Evolutionary conservation across 2,113 vertebrate species (phyloP).

Genomic region (Leptobrachium leishanense): DNA sequence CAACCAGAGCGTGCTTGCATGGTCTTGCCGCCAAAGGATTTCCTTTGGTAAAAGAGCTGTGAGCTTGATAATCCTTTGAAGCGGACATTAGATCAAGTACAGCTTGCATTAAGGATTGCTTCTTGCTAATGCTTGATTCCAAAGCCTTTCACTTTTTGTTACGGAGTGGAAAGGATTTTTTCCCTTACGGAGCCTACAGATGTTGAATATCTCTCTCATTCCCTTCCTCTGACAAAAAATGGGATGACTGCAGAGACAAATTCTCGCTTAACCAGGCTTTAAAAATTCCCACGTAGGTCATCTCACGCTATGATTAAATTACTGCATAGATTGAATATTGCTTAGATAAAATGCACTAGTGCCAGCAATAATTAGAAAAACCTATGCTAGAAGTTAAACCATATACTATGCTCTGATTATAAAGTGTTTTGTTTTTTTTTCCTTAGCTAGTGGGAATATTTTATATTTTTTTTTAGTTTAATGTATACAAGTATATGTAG

Average conservation of each 20-base stretch:
- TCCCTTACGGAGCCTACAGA: constrained; percentile 33
- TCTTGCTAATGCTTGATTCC: constrained; percentile 46
- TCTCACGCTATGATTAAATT: constrained; percentile 31
- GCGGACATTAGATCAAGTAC: constrained; percentile 46
- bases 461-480: constrained; percentile 49
- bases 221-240: constrained; percentile 18
- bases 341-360: constrained; percentile 8
- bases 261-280: constrained; percentile 41
- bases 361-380: constrained; percentile 19
- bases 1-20: constrained; percentile 14
- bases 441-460: not conserved
- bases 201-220: constrained; percentile 21
- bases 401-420: not conserved
- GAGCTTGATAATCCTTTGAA: constrained; percentile 48
- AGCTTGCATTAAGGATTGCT: constrained; percentile 49
- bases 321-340: constrained; percentile 7
- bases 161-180: constrained; percentile 37
- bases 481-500: constrained; percentile 57
- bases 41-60: constrained; percentile 52
- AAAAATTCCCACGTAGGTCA: constrained; percentile 33
- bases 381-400: not conserved
- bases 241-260: constrained; percentile 32
- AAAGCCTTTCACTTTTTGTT: constrained; percentile 35
- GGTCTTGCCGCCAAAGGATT: constrained; percentile 30
- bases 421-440: constrained; percentile 8